These are phyloP conservation scores for Drosophila nebulosa DNA, from an alignment of 1,140 invertebrate species.

Conservation along the genomic window DNA sequence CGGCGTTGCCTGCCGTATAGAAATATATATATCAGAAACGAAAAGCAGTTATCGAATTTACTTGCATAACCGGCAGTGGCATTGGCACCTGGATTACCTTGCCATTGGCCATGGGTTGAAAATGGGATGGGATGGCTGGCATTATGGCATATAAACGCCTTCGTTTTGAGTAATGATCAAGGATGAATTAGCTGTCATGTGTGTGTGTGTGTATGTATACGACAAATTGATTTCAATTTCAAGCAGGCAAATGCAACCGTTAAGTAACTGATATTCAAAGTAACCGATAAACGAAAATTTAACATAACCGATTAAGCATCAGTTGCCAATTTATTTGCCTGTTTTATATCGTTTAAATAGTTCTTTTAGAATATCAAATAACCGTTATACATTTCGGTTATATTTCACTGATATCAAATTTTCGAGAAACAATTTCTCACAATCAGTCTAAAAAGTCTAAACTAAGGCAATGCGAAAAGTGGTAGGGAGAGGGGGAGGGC, in stretches of 20 bases:
- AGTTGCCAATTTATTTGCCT: neutral
- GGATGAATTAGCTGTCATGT: constrained; percentile 4
- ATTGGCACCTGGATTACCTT: constrained; percentile 44
- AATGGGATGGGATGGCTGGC: neutral
- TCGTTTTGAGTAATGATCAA: constrained; percentile 20
- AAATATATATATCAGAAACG: neutral
- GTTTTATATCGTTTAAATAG: too few relatives aligned
- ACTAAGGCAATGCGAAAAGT: neutral
- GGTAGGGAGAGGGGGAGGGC: neutral
- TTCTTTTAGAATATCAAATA: too few relatives aligned
- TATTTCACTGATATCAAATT: neutral
- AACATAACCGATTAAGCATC: neutral
- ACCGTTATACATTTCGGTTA: neutral
- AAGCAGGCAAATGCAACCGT: neutral
- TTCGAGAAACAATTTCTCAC: neutral
- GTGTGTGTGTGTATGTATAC: neutral
- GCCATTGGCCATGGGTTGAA: constrained; percentile 35
- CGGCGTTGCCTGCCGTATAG: constrained; percentile 19
- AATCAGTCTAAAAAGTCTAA: neutral
- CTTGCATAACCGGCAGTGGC: constrained; percentile 20
- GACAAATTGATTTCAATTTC: neutral
- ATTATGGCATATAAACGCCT: neutral
- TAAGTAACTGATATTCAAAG: neutral
- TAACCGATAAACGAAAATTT: neutral
- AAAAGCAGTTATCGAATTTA: constrained; percentile 15